Evolutionary conservation across 2,113 vertebrate genomes (phyloP).

Genomic region (Onychostruthus taczanowskii): DNA sequence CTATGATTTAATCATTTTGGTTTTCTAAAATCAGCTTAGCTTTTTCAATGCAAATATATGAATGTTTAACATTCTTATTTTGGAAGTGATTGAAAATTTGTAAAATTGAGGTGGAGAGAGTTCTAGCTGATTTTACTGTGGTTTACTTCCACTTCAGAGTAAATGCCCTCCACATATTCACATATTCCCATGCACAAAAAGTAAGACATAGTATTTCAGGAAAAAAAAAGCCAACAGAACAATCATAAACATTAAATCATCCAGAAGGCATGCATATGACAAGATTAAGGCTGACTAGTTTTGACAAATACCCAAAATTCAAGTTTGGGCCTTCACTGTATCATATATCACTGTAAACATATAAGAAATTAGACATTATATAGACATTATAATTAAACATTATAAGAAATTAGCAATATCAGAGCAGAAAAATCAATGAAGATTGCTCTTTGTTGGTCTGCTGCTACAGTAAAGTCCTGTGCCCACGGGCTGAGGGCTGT

Average conservation of each 20-base stretch:
- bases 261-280: not conserved
- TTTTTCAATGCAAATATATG: conserved; percentile 7
- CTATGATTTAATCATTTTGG: conserved; percentile 59
- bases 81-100: not conserved
- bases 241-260: not conserved
- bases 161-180: not conserved
- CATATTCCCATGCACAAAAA: not conserved
- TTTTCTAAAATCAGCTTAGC: conserved; percentile 40
- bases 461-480: not conserved
- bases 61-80: not conserved
- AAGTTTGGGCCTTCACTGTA: not conserved
- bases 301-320: not conserved
- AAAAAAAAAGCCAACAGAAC: not conserved
- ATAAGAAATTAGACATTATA: not conserved
- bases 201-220: not conserved
- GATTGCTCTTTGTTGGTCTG: not conserved
- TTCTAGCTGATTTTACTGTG: not conserved
- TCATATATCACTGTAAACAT: not conserved
- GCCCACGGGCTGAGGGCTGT: not conserved
- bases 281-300: not conserved
- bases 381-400: no score
- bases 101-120: not conserved
- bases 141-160: not conserved
- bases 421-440: not conserved
- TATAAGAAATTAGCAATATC: not conserved